Base-by-base conservation (phyloP, 64 coral and sea anemone species). In the Hydrozoanthus tunicans region DNA sequence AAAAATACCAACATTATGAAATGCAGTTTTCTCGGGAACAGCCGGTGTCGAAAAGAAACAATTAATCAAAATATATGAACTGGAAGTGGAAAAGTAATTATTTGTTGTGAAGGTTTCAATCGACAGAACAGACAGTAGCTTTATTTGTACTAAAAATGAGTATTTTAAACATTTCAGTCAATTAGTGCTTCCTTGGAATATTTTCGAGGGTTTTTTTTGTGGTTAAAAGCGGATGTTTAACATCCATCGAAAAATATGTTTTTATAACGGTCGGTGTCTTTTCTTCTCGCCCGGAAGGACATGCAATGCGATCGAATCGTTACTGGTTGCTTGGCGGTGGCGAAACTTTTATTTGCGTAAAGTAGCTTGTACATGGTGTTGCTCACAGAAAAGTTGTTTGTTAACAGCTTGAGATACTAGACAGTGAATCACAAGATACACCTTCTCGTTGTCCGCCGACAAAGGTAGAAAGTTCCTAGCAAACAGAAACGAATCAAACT, bases 371-470 rank as follows among this genome's bases (percentile, higher is more conserved):
- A 58, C 55, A 59, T 54, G 59, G 56, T 70, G 54, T 73, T 54
- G 20, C 55, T 58, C 11, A 88, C 17, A 74, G 24, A 17, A 70
- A 73, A 23, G 43, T 14, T 88, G 55, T 75, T 88, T 88, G 84
- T 23, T 74, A 88, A 88, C 56, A 52, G 32, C 81, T 83, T 51
- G 13, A 15, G 67, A 51, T n/a, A 67, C 62, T 58, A 26, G 68
- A 73, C 13, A 59, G 20, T 88, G 56, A 32, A 14, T 51, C 68
- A 88, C 10, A 74, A 25, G 59, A 51, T 3, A 23, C 27, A 73
- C 26, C 59, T 7, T 85, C 7, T 3, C 5, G 52, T 6, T n/a
- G 32, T 25, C 20, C 20, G 59, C 17, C 5, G 6, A 57, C 11
- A 9, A 58, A 23, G 6, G 32, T 43, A 43, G 32, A 43, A 43